These are phyloP conservation scores for Alauda arvensis DNA, from an alignment of 2,797 vertebrate genomes.

Conservation along the genomic window DNA sequence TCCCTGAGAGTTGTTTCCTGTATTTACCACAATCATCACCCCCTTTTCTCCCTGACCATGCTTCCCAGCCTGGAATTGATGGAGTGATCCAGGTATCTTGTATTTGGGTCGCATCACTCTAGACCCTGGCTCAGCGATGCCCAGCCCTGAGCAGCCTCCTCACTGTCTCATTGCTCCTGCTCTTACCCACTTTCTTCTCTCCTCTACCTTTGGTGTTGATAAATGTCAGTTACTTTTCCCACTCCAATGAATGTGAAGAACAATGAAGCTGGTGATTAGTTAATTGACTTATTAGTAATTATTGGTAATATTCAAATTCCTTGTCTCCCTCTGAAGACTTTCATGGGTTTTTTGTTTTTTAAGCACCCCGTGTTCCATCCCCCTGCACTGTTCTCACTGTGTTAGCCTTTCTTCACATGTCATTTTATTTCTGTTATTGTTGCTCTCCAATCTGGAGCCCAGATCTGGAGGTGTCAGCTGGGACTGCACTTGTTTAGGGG, in stretches of 20 bases:
- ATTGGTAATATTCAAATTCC: background rate
- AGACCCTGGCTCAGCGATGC: background rate
- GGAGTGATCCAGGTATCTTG: background rate
- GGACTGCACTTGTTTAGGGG: background rate
- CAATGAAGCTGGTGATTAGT: background rate
- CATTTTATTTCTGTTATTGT: background rate
- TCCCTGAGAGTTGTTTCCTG: background rate
- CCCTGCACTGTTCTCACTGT: background rate
- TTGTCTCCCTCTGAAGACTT: background rate
- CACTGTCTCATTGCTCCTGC: background rate
- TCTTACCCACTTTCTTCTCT: background rate
- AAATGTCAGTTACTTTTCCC: background rate
- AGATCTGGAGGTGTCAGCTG: background rate
- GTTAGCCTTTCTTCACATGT: background rate
- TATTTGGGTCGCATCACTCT: background rate
- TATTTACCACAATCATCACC: background rate
- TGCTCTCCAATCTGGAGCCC: background rate
- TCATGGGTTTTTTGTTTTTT: accelerated
- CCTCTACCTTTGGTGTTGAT: background rate
- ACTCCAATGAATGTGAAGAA: background rate
- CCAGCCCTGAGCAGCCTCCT: background rate
- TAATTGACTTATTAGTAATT: background rate
- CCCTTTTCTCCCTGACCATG: background rate
- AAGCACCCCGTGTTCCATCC: background rate
- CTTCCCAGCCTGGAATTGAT: background rate